Evolutionary conservation across 2,888 invertebrate genomes (phyloP).

Genomic region (Idaea straminata): DNA sequence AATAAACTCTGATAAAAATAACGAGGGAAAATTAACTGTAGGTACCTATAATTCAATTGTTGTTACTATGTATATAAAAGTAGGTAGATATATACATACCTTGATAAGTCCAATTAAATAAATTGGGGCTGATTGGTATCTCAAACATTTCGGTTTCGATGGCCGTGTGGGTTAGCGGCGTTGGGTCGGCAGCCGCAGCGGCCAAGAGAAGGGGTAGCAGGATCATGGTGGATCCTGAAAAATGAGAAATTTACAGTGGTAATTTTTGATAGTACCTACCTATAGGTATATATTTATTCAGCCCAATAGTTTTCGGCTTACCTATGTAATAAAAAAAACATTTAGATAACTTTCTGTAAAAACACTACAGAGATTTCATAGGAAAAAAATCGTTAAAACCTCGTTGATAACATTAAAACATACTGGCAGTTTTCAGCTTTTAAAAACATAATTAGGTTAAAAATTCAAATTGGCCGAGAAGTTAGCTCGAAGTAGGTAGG

Average conservation of each 20-base stretch:
- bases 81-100: constrained; percentile 55
- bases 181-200: constrained; percentile 13
- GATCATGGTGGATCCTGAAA: constrained; percentile 29
- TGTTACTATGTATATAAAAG: not conserved
- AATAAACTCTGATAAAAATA: not conserved
- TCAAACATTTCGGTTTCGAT: constrained; percentile 88
- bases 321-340: too few relatives aligned
- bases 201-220: constrained; percentile 27
- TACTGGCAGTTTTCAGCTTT: too few relatives aligned
- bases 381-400: too few relatives aligned
- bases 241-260: constrained; percentile 7
- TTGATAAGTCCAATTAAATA: constrained; percentile 90
- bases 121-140: constrained; percentile 86
- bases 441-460: too few relatives aligned
- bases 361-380: too few relatives aligned
- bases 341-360: too few relatives aligned
- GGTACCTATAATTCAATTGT: not conserved
- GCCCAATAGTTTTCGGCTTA: too few relatives aligned
- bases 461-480: too few relatives aligned
- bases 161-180: constrained; percentile 69
- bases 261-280: not conserved
- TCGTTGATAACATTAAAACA: too few relatives aligned
- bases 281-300: too few relatives aligned
- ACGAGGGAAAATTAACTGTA: not conserved
- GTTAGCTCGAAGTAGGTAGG: too few relatives aligned